Evolutionary conservation across 2,113 vertebrate genomes (phyloP).

Genomic region (Holacanthus passer): DNA sequence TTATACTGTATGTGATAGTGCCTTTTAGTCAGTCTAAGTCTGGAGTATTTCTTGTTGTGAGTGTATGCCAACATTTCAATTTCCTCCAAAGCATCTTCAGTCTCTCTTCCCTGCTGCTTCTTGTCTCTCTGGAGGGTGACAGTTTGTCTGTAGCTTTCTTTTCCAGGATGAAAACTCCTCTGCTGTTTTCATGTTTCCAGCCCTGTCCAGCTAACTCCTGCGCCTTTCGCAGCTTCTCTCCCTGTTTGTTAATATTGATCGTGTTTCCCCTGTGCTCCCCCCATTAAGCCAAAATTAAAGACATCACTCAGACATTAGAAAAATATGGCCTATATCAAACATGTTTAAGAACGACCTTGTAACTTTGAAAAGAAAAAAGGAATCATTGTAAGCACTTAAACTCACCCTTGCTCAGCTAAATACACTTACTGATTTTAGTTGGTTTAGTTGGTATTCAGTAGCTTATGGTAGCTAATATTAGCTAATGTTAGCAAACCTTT

Average conservation of each 20-base stretch:
- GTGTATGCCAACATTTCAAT: conserved; percentile 38
- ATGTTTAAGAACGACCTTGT: not conserved
- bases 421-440: not conserved
- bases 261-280: conserved; percentile 12
- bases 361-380: not conserved
- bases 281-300: not conserved
- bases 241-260: not conserved
- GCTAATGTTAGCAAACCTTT: not conserved
- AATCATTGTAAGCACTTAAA: not conserved
- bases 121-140: conserved; percentile 48
- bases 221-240: conserved; percentile 19
- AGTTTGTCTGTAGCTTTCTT: conserved; percentile 45
- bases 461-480: not conserved
- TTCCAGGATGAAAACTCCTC: conserved; percentile 63
- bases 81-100: conserved; percentile 36
- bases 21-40: conserved; percentile 35
- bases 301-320: not conserved
- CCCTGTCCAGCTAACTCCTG: conserved; percentile 3
- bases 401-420: not conserved
- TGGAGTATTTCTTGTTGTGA: conserved; percentile 22
- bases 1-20: conserved; percentile 35
- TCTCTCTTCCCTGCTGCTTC: conserved; percentile 42
- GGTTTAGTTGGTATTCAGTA: not conserved
- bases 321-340: too few relatives aligned
- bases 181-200: conserved; percentile 45